phyloP scores from a whole-genome alignment of 2,888 invertebrate species.

The Leuctra nigra region DNA sequence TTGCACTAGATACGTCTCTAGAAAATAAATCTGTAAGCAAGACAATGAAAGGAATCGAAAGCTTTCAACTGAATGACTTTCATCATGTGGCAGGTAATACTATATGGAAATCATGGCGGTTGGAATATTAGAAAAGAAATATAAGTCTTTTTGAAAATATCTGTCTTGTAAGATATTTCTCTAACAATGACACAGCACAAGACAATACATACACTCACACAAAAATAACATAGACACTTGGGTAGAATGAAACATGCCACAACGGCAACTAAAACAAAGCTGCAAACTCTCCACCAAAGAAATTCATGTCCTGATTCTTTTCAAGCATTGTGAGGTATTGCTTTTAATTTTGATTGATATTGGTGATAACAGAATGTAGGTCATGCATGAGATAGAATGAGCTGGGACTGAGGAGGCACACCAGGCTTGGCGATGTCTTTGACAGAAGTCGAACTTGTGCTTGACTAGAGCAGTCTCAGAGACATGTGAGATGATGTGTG shows the following conservation, averaged over 20 bases:
- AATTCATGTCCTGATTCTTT: slow-evolving; percentile 9
- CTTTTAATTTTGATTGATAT: too few species aligned
- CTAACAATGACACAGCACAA: not conserved
- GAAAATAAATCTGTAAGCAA: too few species aligned
- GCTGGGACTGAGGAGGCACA: too few species aligned
- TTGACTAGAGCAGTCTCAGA: too few species aligned
- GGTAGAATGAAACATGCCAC: slow-evolving; percentile 14
- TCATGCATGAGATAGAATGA: too few species aligned
- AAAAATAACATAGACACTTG: slow-evolving; percentile 2
- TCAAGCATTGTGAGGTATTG: too few species aligned
- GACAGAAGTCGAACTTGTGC: too few species aligned
- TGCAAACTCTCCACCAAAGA: slow-evolving; percentile 26
- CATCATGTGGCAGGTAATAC: not conserved
- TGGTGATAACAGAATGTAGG: too few species aligned
- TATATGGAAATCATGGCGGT: not conserved
- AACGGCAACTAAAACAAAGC: slow-evolving; percentile 22
- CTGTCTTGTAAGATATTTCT: slow-evolving; percentile 15
- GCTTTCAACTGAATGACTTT: slow-evolving; percentile 15
- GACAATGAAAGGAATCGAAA: too few species aligned
- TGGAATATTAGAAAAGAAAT: slow-evolving; percentile 1
- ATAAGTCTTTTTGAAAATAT: not conserved
- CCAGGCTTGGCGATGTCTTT: too few species aligned
- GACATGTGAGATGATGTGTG: too few species aligned
- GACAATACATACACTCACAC: slow-evolving; percentile 11
- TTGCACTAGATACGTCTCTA: too few species aligned